Evolutionary conservation across 2,113 vertebrate genomes (phyloP).

Genomic region (Chloropsis hardwickii): DNA sequence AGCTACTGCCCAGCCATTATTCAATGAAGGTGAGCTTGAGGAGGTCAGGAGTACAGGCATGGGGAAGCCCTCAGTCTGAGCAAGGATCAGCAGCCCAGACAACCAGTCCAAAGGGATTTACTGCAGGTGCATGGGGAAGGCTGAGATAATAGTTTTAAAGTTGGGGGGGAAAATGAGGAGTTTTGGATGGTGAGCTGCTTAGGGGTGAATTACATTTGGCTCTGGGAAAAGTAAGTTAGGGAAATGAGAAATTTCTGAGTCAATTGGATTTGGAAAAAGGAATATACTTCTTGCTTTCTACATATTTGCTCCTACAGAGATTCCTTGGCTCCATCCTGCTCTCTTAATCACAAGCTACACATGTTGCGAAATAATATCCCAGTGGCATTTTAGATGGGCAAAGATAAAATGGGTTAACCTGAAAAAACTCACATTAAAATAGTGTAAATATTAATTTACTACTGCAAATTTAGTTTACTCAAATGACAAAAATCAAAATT

Average conservation of each 20-base stretch:
- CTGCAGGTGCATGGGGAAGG: background rate
- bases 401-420: background rate
- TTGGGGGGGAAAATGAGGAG: accelerated
- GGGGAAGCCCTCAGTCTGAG: background rate
- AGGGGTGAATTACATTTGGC: background rate
- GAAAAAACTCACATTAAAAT: background rate
- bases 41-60: background rate
- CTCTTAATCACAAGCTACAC: background rate
- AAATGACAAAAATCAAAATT: background rate
- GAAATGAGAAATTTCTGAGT: background rate
- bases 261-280: background rate
- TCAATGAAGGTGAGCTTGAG: background rate
- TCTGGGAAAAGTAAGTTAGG: background rate
- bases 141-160: background rate
- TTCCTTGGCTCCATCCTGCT: background rate
- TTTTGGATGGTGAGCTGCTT: background rate
- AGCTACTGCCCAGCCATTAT: background rate
- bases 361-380: background rate
- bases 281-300: background rate
- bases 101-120: background rate
- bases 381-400: background rate
- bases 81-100: background rate
- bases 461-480: background rate
- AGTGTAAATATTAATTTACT: background rate
- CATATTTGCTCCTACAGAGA: background rate